phyloP scores from a whole-genome alignment of 2,888 invertebrate species.

The Tromatobia lineatoria region DNA sequence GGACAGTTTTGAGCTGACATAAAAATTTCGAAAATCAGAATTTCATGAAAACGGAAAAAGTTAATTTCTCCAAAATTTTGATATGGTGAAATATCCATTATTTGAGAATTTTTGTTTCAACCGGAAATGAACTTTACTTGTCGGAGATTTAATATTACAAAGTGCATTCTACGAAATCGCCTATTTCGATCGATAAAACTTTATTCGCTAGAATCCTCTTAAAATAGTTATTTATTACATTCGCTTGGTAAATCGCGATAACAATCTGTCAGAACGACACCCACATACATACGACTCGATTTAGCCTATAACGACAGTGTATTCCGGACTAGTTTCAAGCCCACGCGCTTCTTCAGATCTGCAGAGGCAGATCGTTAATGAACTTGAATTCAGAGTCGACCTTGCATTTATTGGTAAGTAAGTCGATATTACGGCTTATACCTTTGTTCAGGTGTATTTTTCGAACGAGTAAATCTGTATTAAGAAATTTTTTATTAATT shows the following conservation, averaged over 20 bases:
- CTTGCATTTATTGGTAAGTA: background rate
- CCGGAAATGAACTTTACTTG: too few species aligned
- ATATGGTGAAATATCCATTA: too few species aligned
- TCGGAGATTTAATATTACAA: too few species aligned
- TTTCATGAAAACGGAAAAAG: background rate
- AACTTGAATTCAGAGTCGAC: conserved; percentile 50
- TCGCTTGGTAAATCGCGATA: conserved; percentile 13
- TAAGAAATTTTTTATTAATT: background rate
- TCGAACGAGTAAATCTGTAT: conserved; percentile 15
- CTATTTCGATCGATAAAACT: background rate
- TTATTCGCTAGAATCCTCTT: background rate
- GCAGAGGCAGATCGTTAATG: conserved; percentile 54
- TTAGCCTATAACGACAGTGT: conserved; percentile 7
- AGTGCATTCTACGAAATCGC: too few species aligned
- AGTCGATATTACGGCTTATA: conserved; percentile 5
- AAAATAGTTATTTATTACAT: background rate
- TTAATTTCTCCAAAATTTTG: background rate
- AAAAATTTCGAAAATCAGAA: too few species aligned
- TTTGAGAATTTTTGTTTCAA: too few species aligned
- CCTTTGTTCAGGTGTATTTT: background rate
- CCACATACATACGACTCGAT: conserved; percentile 12
- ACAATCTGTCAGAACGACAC: conserved; percentile 19
- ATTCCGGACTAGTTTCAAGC: conserved; percentile 30
- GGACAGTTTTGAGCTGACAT: too few species aligned
- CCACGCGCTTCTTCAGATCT: conserved; percentile 36